Conservation (phyloP, 92 coral and sea anemone genomes). For the Montipora capitata region DNA sequence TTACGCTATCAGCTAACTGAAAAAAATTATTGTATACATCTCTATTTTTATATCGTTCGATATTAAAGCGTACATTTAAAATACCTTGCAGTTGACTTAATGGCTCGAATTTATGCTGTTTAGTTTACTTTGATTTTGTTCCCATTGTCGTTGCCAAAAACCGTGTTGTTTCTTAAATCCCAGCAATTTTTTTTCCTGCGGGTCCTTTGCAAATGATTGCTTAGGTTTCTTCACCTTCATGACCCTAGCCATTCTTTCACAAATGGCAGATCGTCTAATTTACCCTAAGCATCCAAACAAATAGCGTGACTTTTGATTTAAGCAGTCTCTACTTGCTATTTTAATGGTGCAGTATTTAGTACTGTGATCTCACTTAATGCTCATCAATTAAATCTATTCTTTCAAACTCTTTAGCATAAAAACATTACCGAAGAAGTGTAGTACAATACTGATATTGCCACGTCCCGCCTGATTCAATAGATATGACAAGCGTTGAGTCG, state of each 20-base stretch:
- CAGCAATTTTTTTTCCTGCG: not conserved
- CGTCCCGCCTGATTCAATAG: not conserved
- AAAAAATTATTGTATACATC: too few relatives aligned
- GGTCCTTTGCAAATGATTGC: not conserved
- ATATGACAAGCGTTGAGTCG: not conserved
- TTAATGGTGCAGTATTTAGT: not conserved
- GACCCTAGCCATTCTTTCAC: not conserved
- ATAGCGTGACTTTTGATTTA: slow-evolving; percentile 11
- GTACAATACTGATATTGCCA: not conserved
- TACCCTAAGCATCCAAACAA: not conserved
- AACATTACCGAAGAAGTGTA: not conserved
- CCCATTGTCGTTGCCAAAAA: slow-evolving; percentile 21
- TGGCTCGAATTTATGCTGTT: not conserved
- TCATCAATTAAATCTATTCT: not conserved
- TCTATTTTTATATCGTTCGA: too few relatives aligned
- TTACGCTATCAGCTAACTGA: too few relatives aligned
- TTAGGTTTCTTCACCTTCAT: not conserved
- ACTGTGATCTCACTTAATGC: not conserved
- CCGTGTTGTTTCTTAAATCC: not conserved
- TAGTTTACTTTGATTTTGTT: not conserved
- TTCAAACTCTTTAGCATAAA: not conserved
- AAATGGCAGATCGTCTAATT: not conserved
- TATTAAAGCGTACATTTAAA: not conserved
- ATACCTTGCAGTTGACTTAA: not conserved
- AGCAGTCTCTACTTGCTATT: not conserved